Evolutionary conservation across 2,888 invertebrate species (phyloP).

Genomic region (Rhogogaster chlorosoma): DNA sequence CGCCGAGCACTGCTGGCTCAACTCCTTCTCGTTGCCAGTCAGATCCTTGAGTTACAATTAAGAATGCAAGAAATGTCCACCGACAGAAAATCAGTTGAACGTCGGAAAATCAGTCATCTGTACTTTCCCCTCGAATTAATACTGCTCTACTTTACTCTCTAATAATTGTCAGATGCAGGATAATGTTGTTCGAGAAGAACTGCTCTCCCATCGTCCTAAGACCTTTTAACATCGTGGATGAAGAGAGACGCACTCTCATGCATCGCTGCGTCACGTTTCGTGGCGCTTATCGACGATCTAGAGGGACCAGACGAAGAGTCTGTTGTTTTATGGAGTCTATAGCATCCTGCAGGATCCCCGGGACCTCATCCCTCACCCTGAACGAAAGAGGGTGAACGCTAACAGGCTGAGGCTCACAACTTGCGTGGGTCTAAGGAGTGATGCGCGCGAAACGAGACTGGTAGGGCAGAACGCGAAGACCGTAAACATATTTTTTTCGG

Average conservation of each 20-base stretch:
- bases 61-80: conserved; percentile 11
- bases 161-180: not conserved
- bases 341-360: conserved; percentile 32
- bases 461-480: conserved; percentile 26
- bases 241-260: conserved; percentile 17
- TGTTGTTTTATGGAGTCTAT: conserved; percentile 48
- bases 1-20: not conserved
- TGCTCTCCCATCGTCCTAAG: not conserved
- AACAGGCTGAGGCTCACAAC: conserved; percentile 27
- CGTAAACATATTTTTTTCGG: conserved; percentile 35
- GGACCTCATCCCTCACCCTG: conserved; percentile 29
- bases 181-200: not conserved
- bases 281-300: conserved; percentile 37
- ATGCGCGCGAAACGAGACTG: conserved; percentile 19
- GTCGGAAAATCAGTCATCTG: no score
- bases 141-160: not conserved
- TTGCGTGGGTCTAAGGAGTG: conserved; percentile 37
- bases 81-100: not conserved
- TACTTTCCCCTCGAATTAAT: not conserved
- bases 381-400: conserved; percentile 35
- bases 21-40: not conserved
- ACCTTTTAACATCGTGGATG: conserved; percentile 24
- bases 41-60: not conserved
- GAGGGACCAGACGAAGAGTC: conserved; percentile 32
- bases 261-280: conserved; percentile 40